These are phyloP conservation scores for Acanthaster planci DNA, from an alignment of 35 echinoderm and acorn worm genomes.

Conservation along the genomic window DNA sequence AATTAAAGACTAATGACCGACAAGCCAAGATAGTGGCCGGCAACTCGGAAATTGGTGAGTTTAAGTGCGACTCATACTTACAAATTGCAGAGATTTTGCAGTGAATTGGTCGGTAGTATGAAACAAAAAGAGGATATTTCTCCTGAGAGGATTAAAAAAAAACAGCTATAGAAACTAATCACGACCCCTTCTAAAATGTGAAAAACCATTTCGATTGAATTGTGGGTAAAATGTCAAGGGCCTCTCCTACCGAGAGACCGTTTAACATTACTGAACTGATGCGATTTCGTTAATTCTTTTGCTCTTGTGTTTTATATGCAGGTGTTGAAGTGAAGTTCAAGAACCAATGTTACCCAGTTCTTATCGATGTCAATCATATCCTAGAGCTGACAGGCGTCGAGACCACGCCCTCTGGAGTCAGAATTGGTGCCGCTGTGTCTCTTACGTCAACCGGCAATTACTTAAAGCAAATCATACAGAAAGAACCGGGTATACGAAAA, in stretches of 20 bases:
- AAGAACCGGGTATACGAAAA: constrained; percentile 51
- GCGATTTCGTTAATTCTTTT: neutral
- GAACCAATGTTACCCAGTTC: constrained; percentile 53
- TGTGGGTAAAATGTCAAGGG: no score
- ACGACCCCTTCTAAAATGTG: no score
- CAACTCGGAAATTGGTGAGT: constrained; percentile 84
- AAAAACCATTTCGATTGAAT: no score
- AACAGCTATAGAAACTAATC: no score
- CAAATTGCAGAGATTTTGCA: no score
- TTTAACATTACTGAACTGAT: no score
- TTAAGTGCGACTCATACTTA: no score
- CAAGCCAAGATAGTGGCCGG: constrained; percentile 75
- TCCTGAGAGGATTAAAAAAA: no score
- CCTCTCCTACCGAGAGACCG: no score
- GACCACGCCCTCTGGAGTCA: constrained; percentile 24
- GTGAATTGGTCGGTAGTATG: no score
- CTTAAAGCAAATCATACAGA: constrained; percentile 39
- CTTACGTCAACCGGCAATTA: constrained; percentile 47
- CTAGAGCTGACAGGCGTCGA: constrained; percentile 36
- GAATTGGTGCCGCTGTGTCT: constrained; percentile 56
- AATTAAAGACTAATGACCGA: constrained; percentile 60
- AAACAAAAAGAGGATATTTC: no score
- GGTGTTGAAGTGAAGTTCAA: constrained; percentile 81
- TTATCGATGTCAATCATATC: constrained; percentile 47
- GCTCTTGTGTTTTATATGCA: neutral